phyloP scores from a whole-genome alignment of 35 echinoderm and acorn worm genomes.

The Holothuria glaberrima region DNA sequence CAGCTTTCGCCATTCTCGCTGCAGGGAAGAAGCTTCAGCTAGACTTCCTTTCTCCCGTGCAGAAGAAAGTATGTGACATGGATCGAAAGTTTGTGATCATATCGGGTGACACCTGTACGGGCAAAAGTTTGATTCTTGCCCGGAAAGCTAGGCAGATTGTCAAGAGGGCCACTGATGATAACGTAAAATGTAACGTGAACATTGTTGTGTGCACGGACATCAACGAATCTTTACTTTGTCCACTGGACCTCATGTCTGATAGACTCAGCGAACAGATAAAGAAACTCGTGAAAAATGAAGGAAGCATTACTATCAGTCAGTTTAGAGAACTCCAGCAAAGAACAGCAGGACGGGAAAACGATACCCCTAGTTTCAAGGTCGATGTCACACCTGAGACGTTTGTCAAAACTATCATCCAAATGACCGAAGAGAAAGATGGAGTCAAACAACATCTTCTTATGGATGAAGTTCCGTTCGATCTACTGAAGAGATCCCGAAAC shows the following conservation, averaged over 20 bases:
- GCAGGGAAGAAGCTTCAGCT: slow-evolving; percentile 29
- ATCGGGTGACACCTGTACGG: slow-evolving; percentile 31
- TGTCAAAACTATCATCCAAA: slow-evolving; percentile 16
- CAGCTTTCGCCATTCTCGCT: not conserved
- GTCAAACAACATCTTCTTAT: slow-evolving; percentile 11
- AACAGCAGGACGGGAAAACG: not conserved
- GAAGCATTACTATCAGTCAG: not conserved
- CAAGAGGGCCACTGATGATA: not conserved
- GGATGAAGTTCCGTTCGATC: slow-evolving; percentile 51
- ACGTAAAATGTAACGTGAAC: not conserved
- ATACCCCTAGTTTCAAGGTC: not conserved
- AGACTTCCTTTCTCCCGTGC: slow-evolving; percentile 19
- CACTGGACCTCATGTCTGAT: slow-evolving; percentile 1
- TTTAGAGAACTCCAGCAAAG: slow-evolving; percentile 22
- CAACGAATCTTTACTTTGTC: slow-evolving; percentile 36
- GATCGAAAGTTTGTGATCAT: slow-evolving; percentile 21
- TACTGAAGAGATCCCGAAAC: slow-evolving; percentile 18
- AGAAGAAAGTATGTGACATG: not conserved
- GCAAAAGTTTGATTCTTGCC: slow-evolving; percentile 57
- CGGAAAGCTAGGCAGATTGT: slow-evolving; percentile 23
- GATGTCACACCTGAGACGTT: slow-evolving; percentile 31
- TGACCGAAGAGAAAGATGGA: not conserved
- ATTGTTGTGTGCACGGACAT: slow-evolving; percentile 46
- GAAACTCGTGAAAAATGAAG: not conserved
- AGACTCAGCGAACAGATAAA: slow-evolving; percentile 14